Evolutionary conservation across 2,888 invertebrate species (phyloP).

Genomic region (Leucophora obtusa): DNA sequence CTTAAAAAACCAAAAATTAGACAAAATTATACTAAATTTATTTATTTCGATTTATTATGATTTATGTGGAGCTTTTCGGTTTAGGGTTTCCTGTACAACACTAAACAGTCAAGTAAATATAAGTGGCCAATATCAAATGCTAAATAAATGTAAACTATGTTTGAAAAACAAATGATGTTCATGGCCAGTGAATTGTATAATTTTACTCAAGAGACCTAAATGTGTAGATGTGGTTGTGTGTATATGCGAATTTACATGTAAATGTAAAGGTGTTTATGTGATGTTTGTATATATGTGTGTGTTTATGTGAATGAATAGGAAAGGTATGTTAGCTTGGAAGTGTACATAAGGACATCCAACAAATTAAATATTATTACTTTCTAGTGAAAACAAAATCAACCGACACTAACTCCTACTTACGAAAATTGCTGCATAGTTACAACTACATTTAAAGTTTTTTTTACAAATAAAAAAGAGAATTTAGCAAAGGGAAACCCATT

Average conservation of each 20-base stretch:
- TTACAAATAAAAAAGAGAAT: background rate
- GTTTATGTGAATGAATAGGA: conserved; percentile 1
- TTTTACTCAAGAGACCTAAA: conserved; percentile 51
- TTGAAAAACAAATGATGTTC: conserved; percentile 41
- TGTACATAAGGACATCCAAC: background rate
- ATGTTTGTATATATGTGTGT: background rate
- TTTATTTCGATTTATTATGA: too few relatives aligned
- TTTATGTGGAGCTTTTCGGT: too few relatives aligned
- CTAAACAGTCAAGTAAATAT: background rate
- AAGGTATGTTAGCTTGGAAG: conserved; percentile 18
- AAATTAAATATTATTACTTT: conserved; percentile 32
- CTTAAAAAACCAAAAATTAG: too few relatives aligned
- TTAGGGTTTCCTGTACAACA: too few relatives aligned
- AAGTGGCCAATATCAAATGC: conserved; percentile 47
- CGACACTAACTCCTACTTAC: background rate
- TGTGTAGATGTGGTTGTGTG: conserved; percentile 5
- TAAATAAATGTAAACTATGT: conserved; percentile 55
- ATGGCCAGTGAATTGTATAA: conserved; percentile 57
- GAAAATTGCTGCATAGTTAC: background rate
- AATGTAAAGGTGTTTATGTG: background rate
- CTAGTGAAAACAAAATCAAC: background rate
- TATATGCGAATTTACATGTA: background rate
- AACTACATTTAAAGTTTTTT: background rate
- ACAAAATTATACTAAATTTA: too few relatives aligned
- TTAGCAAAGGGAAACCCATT: background rate